Evolutionary conservation across 2,113 vertebrate genomes (phyloP), one percentile per base, ranked within the genome.

Genomic region (Picathartes gymnocephalus): DNA sequence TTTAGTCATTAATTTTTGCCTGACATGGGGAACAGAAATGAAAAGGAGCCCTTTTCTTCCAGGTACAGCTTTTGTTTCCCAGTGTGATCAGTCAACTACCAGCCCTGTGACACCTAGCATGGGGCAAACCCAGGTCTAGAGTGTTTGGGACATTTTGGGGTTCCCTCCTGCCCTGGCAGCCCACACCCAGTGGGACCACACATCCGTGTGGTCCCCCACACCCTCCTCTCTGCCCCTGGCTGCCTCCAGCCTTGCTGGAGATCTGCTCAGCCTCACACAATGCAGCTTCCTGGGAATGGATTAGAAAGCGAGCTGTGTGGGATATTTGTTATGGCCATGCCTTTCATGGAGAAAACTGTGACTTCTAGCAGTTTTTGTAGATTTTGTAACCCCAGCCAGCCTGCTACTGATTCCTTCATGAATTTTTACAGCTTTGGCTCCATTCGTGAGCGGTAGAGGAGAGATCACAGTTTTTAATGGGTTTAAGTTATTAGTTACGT

Each of bases 351-450:
- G 81, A 54, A 96, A 94, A 80, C 90, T 95, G 92, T 95, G 92
- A 91, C 90, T 96, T 95, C 56, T 70, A 77, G 74, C 85, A 80
- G 81, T 45, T 95, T 88, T 65, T 95, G 90, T 85, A 93, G 92
- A 73, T 87, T 97, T 88, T 96, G 92, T 95, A 96, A 94, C 90
- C 85, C 76, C 93, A 95, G 93, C 79, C 92, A 78, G 85, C 42
- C 93, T 86, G 87, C 95, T 94, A 94, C 94, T 73, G 88, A 72
- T 74, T 96, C 94, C 93, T 96, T 87, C 85, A 88, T 90, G 92
- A 93, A 88, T 96, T 96, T 97, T 96, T 97, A 96, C 94, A 81
- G 90, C 96, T 93, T 95, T 96, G 94, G 93, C 94, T 95, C 90
- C 14, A 0, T 77, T 66, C 0, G 0, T 27, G 79, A 94, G 87